Conservation (phyloP, 2,888 invertebrate species). For the Endotricha flammealis region DNA sequence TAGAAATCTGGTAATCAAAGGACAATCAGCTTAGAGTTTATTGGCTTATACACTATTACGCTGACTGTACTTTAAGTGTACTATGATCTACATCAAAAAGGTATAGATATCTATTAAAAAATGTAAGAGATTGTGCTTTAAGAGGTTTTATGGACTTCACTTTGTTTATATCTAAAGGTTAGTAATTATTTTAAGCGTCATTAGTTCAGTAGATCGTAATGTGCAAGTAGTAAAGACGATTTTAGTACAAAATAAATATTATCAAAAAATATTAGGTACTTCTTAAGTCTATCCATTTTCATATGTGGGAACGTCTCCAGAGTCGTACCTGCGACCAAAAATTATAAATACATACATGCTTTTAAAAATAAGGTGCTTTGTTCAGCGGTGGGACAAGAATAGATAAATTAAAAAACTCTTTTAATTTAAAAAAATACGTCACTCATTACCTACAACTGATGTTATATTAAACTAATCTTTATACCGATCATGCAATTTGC, state of each 20-base stretch:
- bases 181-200: constrained; percentile 67
- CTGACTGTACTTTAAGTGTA: no score
- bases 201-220: constrained; percentile 42
- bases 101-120: constrained; percentile 12
- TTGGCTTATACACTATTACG: no score
- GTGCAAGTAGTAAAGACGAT: constrained; percentile 51
- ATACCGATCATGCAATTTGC: no score
- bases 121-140: constrained; percentile 10
- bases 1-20: no score
- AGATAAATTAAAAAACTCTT: no score
- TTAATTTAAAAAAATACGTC: no score
- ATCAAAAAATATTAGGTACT: constrained; percentile 65
- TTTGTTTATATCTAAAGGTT: constrained; percentile 38
- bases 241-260: constrained; percentile 53
- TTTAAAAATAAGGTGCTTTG: no score
- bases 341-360: constrained; percentile 10
- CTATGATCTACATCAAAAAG: no score
- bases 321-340: constrained; percentile 50
- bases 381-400: no score
- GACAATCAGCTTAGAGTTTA: no score
- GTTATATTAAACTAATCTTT: no score
- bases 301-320: constrained; percentile 58
- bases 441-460: no score
- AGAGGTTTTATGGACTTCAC: constrained; percentile 12
- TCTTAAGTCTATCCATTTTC: constrained; percentile 32